phyloP scores from a whole-genome alignment of 2,888 invertebrate genomes.

The Sarcophaga variegata region DNA sequence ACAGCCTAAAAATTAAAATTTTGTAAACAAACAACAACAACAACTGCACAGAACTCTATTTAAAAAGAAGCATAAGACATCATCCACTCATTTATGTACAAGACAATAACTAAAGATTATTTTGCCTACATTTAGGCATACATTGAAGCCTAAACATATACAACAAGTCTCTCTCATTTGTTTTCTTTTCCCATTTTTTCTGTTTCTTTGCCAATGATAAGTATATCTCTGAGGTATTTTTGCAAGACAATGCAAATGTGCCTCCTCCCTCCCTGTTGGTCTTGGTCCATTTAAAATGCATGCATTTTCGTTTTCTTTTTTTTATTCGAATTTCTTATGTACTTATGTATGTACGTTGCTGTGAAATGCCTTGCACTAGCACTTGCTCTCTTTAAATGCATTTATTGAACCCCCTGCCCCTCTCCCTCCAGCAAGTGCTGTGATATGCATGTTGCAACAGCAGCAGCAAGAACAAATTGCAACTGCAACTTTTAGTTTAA shows the following conservation, averaged over 20 bases:
- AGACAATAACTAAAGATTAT: constrained; percentile 1
- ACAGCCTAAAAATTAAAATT: constrained; percentile 32
- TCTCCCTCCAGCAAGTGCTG: not conserved
- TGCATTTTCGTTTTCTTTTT: constrained; percentile 1
- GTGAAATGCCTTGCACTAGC: constrained; percentile 13
- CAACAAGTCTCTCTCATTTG: not conserved
- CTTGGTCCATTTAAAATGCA: constrained; percentile 13
- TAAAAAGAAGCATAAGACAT: constrained; percentile 44
- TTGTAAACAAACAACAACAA: not conserved
- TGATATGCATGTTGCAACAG: constrained; percentile 42
- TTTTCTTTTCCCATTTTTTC: not conserved
- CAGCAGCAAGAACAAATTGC: constrained; percentile 48
- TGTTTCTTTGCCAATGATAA: no score
- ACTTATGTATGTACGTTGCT: constrained; percentile 7
- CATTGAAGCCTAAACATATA: not conserved
- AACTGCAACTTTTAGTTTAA: constrained; percentile 22
- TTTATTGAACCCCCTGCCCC: not conserved
- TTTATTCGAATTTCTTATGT: constrained; percentile 39
- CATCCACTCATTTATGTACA: constrained; percentile 19
- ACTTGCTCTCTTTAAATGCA: constrained; percentile 26
- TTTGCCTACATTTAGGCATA: constrained; percentile 45
- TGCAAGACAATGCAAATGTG: not conserved
- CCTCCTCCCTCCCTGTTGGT: not conserved
- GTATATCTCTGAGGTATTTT: constrained; percentile 29
- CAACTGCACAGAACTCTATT: constrained; percentile 15